These are phyloP conservation scores for Pristionchus entomophagus DNA, from an alignment of 2,888 invertebrate species.

Conservation along the genomic window DNA sequence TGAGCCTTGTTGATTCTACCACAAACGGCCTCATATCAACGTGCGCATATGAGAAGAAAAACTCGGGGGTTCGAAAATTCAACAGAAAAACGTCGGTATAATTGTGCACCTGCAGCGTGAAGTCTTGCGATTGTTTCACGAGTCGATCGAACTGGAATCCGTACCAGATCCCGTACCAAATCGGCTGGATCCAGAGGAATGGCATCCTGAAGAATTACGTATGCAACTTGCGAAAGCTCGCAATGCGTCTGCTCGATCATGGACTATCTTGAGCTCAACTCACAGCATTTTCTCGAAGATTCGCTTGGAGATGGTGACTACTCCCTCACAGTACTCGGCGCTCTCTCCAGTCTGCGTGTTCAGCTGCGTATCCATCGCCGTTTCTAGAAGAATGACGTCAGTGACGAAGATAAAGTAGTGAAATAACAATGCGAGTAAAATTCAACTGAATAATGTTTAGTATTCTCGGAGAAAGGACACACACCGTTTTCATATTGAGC, in stretches of 20 bases:
- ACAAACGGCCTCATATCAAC: too few relatives aligned
- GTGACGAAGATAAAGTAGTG: slow-evolving; percentile 68
- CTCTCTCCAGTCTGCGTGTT: too few relatives aligned
- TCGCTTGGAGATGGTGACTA: slow-evolving; percentile 63
- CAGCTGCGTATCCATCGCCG: slow-evolving; percentile 70
- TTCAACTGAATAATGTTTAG: too few relatives aligned
- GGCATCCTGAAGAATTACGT: slow-evolving; percentile 75
- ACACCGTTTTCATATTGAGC: too few relatives aligned
- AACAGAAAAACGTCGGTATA: too few relatives aligned
- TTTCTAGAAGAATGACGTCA: slow-evolving; percentile 59
- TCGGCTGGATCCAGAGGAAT: slow-evolving; percentile 80
- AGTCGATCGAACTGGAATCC: slow-evolving; percentile 55
- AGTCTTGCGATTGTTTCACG: slow-evolving; percentile 56
- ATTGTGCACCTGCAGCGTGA: slow-evolving; percentile 56
- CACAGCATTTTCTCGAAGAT: slow-evolving; percentile 43
- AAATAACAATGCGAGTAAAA: too few relatives aligned
- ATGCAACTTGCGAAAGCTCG: background rate
- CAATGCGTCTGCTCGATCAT: too few relatives aligned
- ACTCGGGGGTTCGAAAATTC: too few relatives aligned
- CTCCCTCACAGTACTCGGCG: slow-evolving; percentile 65
- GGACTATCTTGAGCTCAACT: background rate
- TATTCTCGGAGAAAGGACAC: too few relatives aligned
- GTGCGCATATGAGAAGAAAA: too few relatives aligned
- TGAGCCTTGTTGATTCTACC: too few relatives aligned
- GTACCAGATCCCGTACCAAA: slow-evolving; percentile 81